Evolutionary conservation across 2,888 invertebrate genomes (phyloP).

Genomic region (Zygothrica quintamaculata): DNA sequence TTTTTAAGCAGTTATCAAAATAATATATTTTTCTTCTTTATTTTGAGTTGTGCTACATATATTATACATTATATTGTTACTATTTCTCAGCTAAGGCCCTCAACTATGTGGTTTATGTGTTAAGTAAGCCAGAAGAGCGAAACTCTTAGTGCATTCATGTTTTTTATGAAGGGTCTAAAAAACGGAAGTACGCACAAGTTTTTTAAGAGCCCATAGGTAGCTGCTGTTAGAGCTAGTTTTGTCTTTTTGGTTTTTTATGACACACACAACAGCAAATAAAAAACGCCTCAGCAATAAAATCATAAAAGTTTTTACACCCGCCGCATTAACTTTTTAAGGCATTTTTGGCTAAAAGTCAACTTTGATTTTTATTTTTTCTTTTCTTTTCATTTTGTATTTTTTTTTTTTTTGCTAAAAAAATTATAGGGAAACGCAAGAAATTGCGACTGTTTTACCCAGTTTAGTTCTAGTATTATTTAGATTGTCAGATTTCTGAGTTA

Average conservation of each 20-base stretch:
- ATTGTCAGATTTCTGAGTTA: slow-evolving; percentile 2
- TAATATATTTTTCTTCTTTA: too few species aligned
- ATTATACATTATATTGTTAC: background rate
- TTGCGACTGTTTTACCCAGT: slow-evolving; percentile 8
- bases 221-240: slow-evolving; percentile 22
- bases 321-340: slow-evolving; percentile 34
- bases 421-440: slow-evolving; percentile 2
- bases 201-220: slow-evolving; percentile 55
- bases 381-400: too few species aligned
- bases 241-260: slow-evolving; percentile 52
- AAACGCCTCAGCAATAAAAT: slow-evolving; percentile 61
- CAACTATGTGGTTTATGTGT: slow-evolving; percentile 1
- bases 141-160: slow-evolving; percentile 19
- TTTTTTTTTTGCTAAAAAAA: slow-evolving; percentile 6
- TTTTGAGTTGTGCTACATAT: slow-evolving; percentile 17
- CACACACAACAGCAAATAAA: slow-evolving; percentile 44
- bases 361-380: slow-evolving; percentile 16
- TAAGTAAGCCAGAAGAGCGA: background rate
- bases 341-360: slow-evolving; percentile 54
- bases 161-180: slow-evolving; percentile 69
- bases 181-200: slow-evolving; percentile 65
- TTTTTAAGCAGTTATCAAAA: slow-evolving; percentile 13
- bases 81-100: background rate
- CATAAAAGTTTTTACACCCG: slow-evolving; percentile 57
- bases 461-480: slow-evolving; percentile 15